Base-by-base conservation (phyloP, 2,888 invertebrate genomes). In the Dascillus cervinus region DNA sequence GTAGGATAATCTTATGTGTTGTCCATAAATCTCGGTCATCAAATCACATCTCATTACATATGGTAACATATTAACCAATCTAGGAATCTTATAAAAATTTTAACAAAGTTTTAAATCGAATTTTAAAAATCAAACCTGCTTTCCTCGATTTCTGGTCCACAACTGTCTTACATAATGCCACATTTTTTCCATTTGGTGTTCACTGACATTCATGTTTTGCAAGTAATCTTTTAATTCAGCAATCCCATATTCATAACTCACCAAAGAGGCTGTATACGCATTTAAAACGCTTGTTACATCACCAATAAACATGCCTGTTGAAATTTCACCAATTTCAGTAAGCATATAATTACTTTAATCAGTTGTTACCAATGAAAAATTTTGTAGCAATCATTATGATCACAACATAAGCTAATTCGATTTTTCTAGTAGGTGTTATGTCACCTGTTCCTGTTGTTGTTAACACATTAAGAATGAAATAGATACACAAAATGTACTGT, bases 371-470 rank as follows among this genome's bases (percentile, higher is more conserved):
- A 47, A 70, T 65, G 43, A 68, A 67, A 49, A 71, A 71, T 47
- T 71, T 71, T 8, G 70, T 70, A 6, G 68, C 39, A 3, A 72
- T 63, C 27, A 69, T 66, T 13, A 69, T 55, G 9, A 70, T 51
- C 11, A 67, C 63, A 11, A 71, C 67, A 46, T 71, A 69, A 3
- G 69, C 53, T 6, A 70, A 64, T 64, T 72, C 72, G 11, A 65
- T 61, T 33, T 63, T 56, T 29, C 65, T 69, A 43, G 66, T 65
- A 2, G 70, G 63, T 0, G 66, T 57, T 2, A 72, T 69, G 38
- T 73, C 72, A 4, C 71, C 72, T 0, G 66, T 67, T 2, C 71
- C 72, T 1, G 72, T 70, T 19, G 69, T 70, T 1, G 71, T 71
- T 17, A 71, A 47, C 21, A 72, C 52, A 39, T 69, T 70, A 13